Percentiles rank a stretch among this genome's conserved stretches.
Evolutionary conservation across 2,888 invertebrate species (phyloP).

Genomic region (Melinopterus prodromus): DNA sequence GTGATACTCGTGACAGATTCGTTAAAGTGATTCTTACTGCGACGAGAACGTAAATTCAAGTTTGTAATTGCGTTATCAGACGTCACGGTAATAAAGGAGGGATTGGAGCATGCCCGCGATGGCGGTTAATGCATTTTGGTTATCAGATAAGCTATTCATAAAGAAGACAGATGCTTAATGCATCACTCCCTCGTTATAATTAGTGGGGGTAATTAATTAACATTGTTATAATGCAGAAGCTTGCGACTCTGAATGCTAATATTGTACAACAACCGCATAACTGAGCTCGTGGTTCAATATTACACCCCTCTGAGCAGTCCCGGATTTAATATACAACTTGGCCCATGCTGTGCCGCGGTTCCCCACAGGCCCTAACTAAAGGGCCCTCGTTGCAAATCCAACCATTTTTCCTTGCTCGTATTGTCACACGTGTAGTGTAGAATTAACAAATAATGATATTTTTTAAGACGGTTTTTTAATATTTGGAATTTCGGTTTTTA

Average conservation of each 20-base stretch:
- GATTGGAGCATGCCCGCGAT: neutral
- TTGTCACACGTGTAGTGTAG: no score
- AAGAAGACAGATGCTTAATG: constrained; percentile 53
- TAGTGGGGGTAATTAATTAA: constrained; percentile 57
- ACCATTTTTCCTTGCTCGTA: no score
- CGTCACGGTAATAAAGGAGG: constrained; percentile 4
- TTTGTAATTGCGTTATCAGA: neutral
- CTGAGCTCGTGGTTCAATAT: constrained; percentile 45
- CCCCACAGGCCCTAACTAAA: neutral
- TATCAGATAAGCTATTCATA: constrained; percentile 46
- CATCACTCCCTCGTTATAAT: constrained; percentile 54
- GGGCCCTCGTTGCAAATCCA: no score
- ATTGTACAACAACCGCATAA: constrained; percentile 51
- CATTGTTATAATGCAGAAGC: constrained; percentile 58
- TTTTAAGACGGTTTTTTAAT: no score
- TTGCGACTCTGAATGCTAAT: constrained; percentile 58
- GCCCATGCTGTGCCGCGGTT: neutral
- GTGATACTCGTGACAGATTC: neutral
- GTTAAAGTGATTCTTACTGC: neutral
- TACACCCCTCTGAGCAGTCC: constrained; percentile 44
- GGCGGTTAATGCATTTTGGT: constrained; percentile 37
- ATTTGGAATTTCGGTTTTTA: no score
- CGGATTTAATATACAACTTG: constrained; percentile 52
- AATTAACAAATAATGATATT: no score
- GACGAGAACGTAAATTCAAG: neutral